Base-by-base conservation (phyloP, 2,888 invertebrate species). In the Limulus polyphemus region DNA sequence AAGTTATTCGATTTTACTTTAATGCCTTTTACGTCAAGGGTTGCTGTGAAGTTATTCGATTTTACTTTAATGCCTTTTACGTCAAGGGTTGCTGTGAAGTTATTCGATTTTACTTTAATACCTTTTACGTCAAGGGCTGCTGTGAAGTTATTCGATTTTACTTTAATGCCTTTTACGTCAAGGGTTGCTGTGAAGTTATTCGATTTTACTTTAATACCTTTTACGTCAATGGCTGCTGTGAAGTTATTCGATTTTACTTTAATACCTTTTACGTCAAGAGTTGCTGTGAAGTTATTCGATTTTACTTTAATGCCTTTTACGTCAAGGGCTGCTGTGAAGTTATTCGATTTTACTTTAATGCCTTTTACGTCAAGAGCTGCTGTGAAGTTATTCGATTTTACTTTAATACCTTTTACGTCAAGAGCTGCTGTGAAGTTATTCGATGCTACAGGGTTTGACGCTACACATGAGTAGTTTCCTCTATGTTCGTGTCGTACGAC, bases 381-480 rank as follows among this genome's bases (percentile, higher is more conserved):
- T 48, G 62, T 62, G 59, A 55, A 59, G 56, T 59, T 59, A 32
- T 59, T 56, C 16, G 62, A 59, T 49, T n/a, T n/a, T n/a, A n/a
- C n/a, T 12, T 49, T 55, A 10, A 11, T 47, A 57, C 62, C 62
- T 55, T 62, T 59, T 13, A 62, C 62, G 56, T 51, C 55, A 55
- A 62, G 55, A 50, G 55, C 55, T 56, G 62, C 57, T 48, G 62
- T 62, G 59, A 55, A 59, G 56, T 59, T 59, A 32, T 59, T 56
- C 16, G 62, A 59, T 49, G 59, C 62, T 14, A 59, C 59, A 47
- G 70, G 70, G 65, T 74, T 74, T 47, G 68, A 72, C 32, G 73
- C 74, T 55, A 69, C 62, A 63, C 75, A 75, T 46, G 74, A 74
- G 67, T 73, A 75, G 65, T 74, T 75, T 46, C 75, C 75, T 61